These are phyloP conservation scores for Vireo altiloquus DNA, from an alignment of 2,113 vertebrate genomes.

Conservation along the genomic window DNA sequence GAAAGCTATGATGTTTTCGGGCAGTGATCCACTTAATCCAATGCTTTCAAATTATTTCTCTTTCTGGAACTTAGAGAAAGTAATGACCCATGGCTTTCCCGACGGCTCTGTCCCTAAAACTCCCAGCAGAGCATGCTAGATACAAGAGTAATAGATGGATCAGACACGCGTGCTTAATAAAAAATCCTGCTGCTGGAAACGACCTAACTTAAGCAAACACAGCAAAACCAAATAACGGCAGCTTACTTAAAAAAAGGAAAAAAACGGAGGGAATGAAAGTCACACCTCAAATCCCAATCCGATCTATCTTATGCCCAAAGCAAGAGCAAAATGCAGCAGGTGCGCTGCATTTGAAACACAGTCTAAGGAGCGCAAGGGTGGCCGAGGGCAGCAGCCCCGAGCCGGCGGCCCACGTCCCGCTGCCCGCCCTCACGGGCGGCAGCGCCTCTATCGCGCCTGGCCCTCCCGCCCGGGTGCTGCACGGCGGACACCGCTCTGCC, in stretches of 20 bases:
- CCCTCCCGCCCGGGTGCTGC: background rate
- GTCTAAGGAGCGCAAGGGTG: fast-evolving
- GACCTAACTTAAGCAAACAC: background rate
- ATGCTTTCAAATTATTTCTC: slow-evolving; percentile 29
- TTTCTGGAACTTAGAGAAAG: slow-evolving; percentile 13
- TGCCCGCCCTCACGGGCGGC: background rate
- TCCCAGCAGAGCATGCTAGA: background rate
- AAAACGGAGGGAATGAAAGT: background rate
- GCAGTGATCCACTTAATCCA: slow-evolving; percentile 1
- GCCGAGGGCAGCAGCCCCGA: background rate
- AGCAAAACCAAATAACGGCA: background rate
- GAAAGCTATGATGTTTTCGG: slow-evolving; percentile 7
- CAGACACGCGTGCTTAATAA: background rate
- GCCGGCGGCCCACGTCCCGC: background rate
- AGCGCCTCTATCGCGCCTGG: background rate
- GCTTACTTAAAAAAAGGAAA: background rate
- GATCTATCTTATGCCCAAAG: background rate
- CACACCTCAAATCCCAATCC: background rate
- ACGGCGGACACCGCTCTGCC: background rate
- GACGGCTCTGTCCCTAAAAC: background rate
- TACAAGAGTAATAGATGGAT: background rate
- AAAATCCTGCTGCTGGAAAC: background rate
- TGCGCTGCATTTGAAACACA: fast-evolving
- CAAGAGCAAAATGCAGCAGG: background rate
- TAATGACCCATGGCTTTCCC: background rate